Evolutionary conservation across 2,888 invertebrate genomes (phyloP), one percentile per base, ranked within the genome.

Genomic region (Harpalus rufipes): DNA sequence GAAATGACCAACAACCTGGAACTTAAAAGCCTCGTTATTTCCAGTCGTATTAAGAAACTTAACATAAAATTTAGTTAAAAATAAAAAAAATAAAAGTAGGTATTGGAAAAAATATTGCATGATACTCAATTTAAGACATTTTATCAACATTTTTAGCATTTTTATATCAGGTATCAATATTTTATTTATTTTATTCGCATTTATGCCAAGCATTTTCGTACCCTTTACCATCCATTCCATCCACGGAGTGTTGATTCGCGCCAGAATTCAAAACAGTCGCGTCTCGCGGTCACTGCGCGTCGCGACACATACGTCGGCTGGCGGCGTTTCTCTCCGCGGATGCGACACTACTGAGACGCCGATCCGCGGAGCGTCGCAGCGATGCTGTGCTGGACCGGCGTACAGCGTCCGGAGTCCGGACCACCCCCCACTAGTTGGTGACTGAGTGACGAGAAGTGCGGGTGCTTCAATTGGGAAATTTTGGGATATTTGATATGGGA

Each of bases 381-480:
- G 76, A 76, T 76, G 76, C 78, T 78, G 78, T 32, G 78, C 78
- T 78, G 78, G 78, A 78, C 58, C 78, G n/a, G 10, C 78, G 25
- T 14, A 78, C 32, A 25, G 78, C 7, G 18, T 10, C 78, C 56
- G 25, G 76, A 51, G 76, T 76, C 51, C 51, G 5, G 51, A n/a
- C 14, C 39, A 14, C 68, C 63, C 63, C 63, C 39, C 32, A 6
- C n/a, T 44, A 16, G 14, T 7, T 7, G 18, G 18, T 18, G 44
- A 7, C 32, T 32, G 32, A 32, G 6, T 32, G 32, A 32, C 32
- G 32, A 51, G 44, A 21, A 21, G 25, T 63, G 63, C 6, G 25
- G 18, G 59, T 18, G 59, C 59, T 1, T 14, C 14, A 16, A 61
- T 51, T 32, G 32, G 44, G 44, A 51, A 51, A 51, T 51, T 51